phyloP scores from a whole-genome alignment of 2,797 vertebrate genomes.

The Hippoglossus hippoglossus region DNA sequence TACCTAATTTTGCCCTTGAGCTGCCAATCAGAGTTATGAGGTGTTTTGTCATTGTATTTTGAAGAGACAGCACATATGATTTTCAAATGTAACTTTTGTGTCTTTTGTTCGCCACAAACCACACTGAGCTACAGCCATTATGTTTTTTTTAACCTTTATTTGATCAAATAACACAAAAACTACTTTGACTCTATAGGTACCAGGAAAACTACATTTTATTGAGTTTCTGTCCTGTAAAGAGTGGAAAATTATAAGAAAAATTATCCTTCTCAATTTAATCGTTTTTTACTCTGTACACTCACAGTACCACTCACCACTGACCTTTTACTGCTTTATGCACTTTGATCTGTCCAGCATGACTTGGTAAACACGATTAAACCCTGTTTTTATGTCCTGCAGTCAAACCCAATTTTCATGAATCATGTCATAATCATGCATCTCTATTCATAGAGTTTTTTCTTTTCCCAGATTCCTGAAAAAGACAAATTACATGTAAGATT shows the following conservation, averaged over 20 bases:
- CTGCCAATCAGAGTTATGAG: neutral
- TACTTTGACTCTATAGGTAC: neutral
- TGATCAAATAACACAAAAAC: neutral
- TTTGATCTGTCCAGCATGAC: neutral
- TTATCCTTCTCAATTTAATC: neutral
- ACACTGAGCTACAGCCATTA: no score
- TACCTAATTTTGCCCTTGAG: no score
- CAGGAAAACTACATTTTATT: neutral
- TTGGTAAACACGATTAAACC: constrained; percentile 43
- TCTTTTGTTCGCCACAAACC: neutral
- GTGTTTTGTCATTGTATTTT: neutral
- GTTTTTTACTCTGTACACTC: neutral
- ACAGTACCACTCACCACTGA: no score
- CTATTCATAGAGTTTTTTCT: constrained; percentile 47
- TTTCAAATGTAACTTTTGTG: no score
- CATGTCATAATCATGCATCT: constrained; percentile 49
- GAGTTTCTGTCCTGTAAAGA: neutral
- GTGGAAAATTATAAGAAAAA: neutral
- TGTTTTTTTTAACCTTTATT: neutral
- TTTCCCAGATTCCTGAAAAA: constrained; percentile 34
- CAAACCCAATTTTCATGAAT: constrained; percentile 52
- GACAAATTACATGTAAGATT: constrained; percentile 53
- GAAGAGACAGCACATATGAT: no score
- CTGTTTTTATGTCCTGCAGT: constrained; percentile 43
- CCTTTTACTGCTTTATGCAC: no score